Percentiles rank a stretch among this genome's conserved stretches.
phyloP scores from a whole-genome alignment of 2,888 invertebrate genomes.

The Torymus aiolomorphi region DNA sequence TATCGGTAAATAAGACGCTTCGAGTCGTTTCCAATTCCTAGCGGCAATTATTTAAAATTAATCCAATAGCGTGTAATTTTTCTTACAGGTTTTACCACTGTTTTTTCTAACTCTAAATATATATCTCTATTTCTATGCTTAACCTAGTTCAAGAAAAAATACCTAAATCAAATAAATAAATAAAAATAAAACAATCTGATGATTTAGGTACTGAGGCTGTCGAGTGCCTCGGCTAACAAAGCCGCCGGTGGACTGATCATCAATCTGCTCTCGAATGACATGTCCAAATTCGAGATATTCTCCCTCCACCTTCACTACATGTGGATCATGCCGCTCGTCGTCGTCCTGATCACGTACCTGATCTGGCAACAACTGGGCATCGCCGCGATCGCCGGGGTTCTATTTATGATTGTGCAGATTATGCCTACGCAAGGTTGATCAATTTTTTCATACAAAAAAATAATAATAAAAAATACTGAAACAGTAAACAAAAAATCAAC shows the following conservation, averaged over 20 bases:
- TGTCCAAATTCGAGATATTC: constrained; percentile 86
- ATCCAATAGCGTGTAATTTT: background rate
- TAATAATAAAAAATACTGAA: too few species aligned
- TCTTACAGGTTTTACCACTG: constrained; percentile 73
- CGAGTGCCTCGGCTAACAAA: constrained; percentile 65
- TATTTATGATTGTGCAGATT: constrained; percentile 77
- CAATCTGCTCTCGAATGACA: constrained; percentile 90
- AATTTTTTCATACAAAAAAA: background rate
- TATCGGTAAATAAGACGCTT: background rate
- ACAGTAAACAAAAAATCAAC: too few species aligned
- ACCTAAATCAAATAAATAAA: too few species aligned
- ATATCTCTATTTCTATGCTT: background rate
- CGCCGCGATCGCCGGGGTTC: constrained; percentile 80
- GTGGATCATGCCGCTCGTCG: constrained; percentile 88
- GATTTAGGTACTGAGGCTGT: constrained; percentile 75
- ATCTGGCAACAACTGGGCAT: constrained; percentile 78
- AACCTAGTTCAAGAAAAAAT: too few species aligned
- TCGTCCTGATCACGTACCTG: constrained; percentile 80
- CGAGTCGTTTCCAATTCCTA: background rate
- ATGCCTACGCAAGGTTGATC: constrained; percentile 77
- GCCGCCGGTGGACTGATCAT: constrained; percentile 83
- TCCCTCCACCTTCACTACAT: constrained; percentile 84
- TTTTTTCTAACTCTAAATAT: background rate
- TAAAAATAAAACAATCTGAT: constrained; percentile 10
- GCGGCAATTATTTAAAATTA: constrained; percentile 1